These are phyloP conservation scores for Drosophila cyrtoloma DNA, from an alignment of 2,888 invertebrate genomes.

Conservation along the genomic window DNA sequence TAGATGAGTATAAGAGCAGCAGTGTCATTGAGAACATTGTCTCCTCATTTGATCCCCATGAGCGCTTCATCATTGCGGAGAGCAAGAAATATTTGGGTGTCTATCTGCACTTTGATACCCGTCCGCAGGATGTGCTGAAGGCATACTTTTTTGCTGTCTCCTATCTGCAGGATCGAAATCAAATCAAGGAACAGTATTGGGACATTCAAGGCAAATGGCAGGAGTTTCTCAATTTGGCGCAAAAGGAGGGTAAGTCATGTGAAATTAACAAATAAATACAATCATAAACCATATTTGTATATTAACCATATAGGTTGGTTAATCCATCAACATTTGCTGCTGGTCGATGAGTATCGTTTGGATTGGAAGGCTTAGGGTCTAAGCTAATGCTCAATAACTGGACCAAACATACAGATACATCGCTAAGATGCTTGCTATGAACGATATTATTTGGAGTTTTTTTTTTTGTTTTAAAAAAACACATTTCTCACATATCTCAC, in stretches of 20 bases:
- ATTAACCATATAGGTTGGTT: conserved; percentile 87
- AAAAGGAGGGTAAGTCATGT: conserved; percentile 84
- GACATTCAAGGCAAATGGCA: conserved; percentile 86
- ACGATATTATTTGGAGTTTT: conserved; percentile 24
- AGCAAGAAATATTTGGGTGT: conserved; percentile 84
- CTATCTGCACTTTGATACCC: conserved; percentile 85
- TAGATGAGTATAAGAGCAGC: conserved; percentile 84
- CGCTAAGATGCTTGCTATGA: conserved; percentile 47
- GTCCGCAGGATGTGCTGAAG: conserved; percentile 84
- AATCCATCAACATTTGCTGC: conserved; percentile 87
- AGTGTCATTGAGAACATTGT: conserved; percentile 84
- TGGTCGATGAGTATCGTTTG: conserved; percentile 88
- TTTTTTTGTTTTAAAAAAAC: conserved; percentile 31
- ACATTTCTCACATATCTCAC: conserved; percentile 71
- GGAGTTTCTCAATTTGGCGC: conserved; percentile 84
- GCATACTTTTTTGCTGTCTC: conserved; percentile 85
- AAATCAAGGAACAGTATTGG: conserved; percentile 86
- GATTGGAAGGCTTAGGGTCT: conserved; percentile 84
- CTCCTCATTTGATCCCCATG: conserved; percentile 85
- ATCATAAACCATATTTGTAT: background rate
- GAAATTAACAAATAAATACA: background rate
- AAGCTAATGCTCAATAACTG: background rate
- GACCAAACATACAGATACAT: conserved; percentile 37
- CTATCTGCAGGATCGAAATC: conserved; percentile 85
- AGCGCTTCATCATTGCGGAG: conserved; percentile 85